Evolutionary conservation across 2,113 vertebrate genomes (phyloP), one percentile per base, ranked within the genome.

Genomic region (Bombycilla garrulus): DNA sequence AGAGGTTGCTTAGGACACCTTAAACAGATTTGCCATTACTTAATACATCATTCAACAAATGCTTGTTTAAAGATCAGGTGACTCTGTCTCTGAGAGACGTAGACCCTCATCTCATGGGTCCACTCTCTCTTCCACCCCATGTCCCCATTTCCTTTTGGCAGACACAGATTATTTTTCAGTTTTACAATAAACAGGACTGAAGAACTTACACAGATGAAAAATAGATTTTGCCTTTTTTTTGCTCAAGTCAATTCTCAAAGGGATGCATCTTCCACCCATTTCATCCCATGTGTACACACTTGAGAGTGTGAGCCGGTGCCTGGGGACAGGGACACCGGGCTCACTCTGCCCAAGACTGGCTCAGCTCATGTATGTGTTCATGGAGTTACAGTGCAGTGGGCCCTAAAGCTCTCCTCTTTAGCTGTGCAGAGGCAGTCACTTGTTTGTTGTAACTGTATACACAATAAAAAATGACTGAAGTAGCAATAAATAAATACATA

Each of bases 251-350:
- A 23, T 56, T 82, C 26, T 82, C 86, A 81, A 81, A 53, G 47
- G 36, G 50, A 90, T 66, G 28, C 6, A 38, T 50, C 42, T 81
- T 57, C 45, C 50, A 73, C 13, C 17, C 60, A 24, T 83, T 91
- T 80, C 40, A 80, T 22, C 18, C 33, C 48, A 51, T 0, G 0
- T 21, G 28, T 38, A 61, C 25, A 61, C 67, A 40, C 36, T 5
- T 11, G 7, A 91, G 69, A 21, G 22, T 0, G 0, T 0, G 0
- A 93, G 42, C 15, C 4, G 15, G 23, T 38, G 51, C 28, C 35
- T 62, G 56, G 33, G 57, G 17, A 90, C 40, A 67, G 33, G 36
- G 35, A 87, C 60, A 54, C n/a, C 33, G 53, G 47, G 54, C 23
- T 81, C 26, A 7, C 25, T 85, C 33, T 1, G 0, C 45, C 38